These are phyloP conservation scores for Torymus aiolomorphi DNA, from an alignment of 2,888 invertebrate species.

Conservation along the genomic window DNA sequence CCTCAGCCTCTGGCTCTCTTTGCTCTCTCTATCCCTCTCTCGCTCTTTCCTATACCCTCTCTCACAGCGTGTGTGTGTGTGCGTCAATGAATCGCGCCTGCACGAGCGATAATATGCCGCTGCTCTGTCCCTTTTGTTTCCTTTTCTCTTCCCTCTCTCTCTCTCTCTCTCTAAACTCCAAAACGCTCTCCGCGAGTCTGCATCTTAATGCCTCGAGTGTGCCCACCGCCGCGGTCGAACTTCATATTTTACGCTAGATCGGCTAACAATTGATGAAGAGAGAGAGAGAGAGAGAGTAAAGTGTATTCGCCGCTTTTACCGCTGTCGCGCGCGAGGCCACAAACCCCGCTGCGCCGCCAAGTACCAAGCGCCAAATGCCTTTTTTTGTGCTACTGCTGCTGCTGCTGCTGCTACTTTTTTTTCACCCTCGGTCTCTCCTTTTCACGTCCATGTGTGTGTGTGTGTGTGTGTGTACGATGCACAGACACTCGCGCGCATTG, in stretches of 20 bases:
- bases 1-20: conserved; percentile 54
- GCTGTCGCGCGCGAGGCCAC: not conserved
- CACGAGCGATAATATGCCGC: not conserved
- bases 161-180: too few relatives aligned
- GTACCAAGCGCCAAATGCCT: conserved; percentile 18
- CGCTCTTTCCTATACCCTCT: conserved; percentile 19
- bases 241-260: conserved; percentile 41
- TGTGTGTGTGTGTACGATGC: too few relatives aligned
- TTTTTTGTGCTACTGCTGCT: too few relatives aligned
- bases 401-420: too few relatives aligned
- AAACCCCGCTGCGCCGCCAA: conserved; percentile 4
- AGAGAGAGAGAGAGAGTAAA: not conserved
- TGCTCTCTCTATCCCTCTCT: conserved; percentile 37
- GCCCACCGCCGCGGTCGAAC: not conserved
- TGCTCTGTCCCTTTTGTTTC: not conserved
- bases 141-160: not conserved
- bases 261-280: conserved; percentile 34
- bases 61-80: conserved; percentile 24
- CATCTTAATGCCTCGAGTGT: too few relatives aligned
- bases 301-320: too few relatives aligned
- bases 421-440: too few relatives aligned
- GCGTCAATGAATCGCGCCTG: not conserved
- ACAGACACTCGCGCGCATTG: too few relatives aligned
- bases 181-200: too few relatives aligned
- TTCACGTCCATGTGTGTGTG: too few relatives aligned